These are phyloP conservation scores for Sceliomorpha sp. DNA, from an alignment of 2,888 invertebrate species.

Conservation along the genomic window DNA sequence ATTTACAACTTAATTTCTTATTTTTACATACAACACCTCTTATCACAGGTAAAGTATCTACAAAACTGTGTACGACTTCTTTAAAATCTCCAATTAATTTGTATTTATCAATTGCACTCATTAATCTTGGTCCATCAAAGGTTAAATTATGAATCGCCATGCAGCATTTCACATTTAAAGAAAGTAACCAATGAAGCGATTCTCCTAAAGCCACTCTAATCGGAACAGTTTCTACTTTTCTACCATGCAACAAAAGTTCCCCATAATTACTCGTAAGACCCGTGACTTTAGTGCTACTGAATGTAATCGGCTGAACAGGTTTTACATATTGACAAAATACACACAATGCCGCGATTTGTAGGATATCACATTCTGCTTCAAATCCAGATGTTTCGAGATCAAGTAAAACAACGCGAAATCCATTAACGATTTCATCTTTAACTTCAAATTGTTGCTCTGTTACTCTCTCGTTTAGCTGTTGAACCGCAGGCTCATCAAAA, in stretches of 20 bases:
- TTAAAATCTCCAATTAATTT: conserved; percentile 13
- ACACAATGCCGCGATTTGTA: conserved; percentile 22
- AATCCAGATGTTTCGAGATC: conserved; percentile 20
- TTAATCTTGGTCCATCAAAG: neutral
- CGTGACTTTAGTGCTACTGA: neutral
- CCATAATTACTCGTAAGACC: conserved; percentile 9
- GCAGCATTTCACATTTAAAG: conserved; percentile 6
- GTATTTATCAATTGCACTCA: neutral
- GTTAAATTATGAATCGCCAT: neutral
- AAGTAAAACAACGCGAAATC: neutral
- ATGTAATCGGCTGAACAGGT: conserved; percentile 3
- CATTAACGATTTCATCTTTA: conserved; percentile 3
- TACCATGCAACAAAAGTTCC: conserved; percentile 10
- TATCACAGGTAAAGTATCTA: conserved; percentile 12
- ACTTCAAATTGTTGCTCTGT: neutral
- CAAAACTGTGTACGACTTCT: conserved; percentile 31
- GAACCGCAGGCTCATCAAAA: conserved; percentile 31
- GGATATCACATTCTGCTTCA: conserved; percentile 9
- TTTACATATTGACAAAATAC: conserved; percentile 13
- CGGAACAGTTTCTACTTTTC: conserved; percentile 10
- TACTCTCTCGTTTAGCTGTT: neutral
- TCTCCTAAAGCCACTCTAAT: conserved; percentile 1
- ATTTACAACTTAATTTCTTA: neutral
- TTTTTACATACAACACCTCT: conserved; percentile 1
- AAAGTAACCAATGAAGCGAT: neutral